Evolutionary conservation across 2,113 vertebrate species (phyloP).

Genomic region (Lepidiolamprologus cunningtoni): DNA sequence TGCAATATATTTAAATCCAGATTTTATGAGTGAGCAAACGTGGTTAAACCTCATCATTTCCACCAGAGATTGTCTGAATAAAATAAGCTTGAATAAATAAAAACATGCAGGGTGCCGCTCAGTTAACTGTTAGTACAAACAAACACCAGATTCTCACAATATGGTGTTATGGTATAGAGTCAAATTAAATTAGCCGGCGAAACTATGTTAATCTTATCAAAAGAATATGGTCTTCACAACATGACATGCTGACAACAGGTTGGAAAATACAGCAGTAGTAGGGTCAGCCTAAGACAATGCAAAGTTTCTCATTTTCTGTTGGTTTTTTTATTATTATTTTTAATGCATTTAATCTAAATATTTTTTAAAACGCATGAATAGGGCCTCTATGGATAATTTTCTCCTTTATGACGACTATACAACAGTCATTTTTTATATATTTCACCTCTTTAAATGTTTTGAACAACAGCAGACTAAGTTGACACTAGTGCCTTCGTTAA

Average conservation of each 20-base stretch:
- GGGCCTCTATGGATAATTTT: neutral
- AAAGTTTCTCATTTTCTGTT: neutral
- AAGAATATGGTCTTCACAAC: neutral
- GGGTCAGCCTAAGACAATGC: neutral
- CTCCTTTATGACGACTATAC: fast-evolving
- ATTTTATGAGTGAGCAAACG: neutral
- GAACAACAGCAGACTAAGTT: neutral
- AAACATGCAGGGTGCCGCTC: neutral
- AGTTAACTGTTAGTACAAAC: neutral
- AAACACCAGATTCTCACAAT: neutral
- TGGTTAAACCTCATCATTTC: neutral
- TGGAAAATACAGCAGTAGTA: neutral
- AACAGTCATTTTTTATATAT: neutral
- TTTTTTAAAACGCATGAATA: neutral
- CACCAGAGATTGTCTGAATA: neutral
- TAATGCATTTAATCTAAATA: neutral
- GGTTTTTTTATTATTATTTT: neutral
- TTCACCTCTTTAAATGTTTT: neutral
- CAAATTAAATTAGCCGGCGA: fast-evolving
- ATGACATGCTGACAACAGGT: neutral
- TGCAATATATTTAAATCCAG: neutral
- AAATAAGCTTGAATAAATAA: neutral
- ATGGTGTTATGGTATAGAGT: neutral
- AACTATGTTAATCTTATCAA: neutral
- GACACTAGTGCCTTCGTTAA: fast-evolving